A percentile compares a stretch with the other conserved stretches of the same genome.
These are phyloP conservation scores for Eolophus roseicapilla DNA, from an alignment of 2,113 vertebrate species.

Conservation along the genomic window DNA sequence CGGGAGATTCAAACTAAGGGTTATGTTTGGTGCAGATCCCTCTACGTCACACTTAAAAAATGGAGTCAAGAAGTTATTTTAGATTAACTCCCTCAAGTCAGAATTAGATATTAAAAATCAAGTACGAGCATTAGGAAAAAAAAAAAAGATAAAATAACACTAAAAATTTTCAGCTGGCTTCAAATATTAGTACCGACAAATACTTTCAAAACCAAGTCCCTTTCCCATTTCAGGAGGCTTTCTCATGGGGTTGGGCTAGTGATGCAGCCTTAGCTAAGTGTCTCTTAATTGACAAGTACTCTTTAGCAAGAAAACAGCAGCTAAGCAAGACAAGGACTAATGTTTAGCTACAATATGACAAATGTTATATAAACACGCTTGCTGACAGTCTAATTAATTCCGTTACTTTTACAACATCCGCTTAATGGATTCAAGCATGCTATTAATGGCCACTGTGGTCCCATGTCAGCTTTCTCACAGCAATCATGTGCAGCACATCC, in stretches of 20 bases:
- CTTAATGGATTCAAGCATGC: neutral
- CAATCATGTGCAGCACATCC: neutral
- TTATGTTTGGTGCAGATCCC: slow-evolving; percentile 87
- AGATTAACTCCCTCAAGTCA: neutral
- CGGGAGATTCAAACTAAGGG: slow-evolving; percentile 85
- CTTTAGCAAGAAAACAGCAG: neutral
- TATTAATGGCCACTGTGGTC: neutral
- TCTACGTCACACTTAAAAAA: slow-evolving; percentile 88
- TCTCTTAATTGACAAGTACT: neutral
- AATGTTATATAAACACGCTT: neutral
- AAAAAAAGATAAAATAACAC: too few species aligned
- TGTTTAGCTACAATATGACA: neutral
- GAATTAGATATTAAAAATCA: neutral
- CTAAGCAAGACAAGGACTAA: neutral
- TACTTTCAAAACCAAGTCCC: neutral
- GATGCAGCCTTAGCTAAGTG: neutral
- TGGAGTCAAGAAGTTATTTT: neutral
- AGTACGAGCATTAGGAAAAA: neutral
- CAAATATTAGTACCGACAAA: neutral
- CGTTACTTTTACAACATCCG: neutral
- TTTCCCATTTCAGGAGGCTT: neutral
- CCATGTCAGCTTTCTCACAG: neutral
- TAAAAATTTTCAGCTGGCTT: neutral
- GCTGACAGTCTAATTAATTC: slow-evolving; percentile 7
- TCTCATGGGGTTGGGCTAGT: neutral